A percentile compares a stretch with the other conserved stretches of the same genome.
Conservation (phyloP, 2,113 vertebrate genomes). For the Notothenia coriiceps region DNA sequence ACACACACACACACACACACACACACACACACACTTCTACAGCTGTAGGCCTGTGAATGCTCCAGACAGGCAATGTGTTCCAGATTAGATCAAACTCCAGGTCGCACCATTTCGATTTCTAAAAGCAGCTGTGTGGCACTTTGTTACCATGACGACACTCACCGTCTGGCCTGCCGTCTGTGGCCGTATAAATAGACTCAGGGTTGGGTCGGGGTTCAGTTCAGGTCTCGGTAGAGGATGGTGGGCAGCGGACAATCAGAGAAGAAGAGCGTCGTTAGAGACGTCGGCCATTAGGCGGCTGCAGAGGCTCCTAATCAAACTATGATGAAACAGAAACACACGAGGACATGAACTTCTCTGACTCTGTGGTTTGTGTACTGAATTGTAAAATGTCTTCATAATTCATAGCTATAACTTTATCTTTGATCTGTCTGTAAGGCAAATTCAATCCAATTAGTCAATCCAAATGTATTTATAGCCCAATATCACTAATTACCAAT, state of each 20-base stretch:
- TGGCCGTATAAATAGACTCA: conserved; percentile 63
- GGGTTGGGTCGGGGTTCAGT: conserved; percentile 33
- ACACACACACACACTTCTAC: not conserved
- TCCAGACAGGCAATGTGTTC: conserved; percentile 49
- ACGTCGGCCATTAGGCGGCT: not conserved
- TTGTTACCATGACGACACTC: conserved; percentile 79
- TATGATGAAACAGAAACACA: conserved; percentile 16
- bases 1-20: conserved; percentile 14
- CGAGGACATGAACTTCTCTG: not conserved
- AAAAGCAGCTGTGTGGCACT: conserved; percentile 65
- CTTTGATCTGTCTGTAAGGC: not conserved
- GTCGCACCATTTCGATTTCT: conserved; percentile 61
- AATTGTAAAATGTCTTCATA: not conserved
- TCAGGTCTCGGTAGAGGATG: conserved; percentile 51
- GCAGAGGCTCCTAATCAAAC: conserved; percentile 32
- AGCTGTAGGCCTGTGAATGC: conserved; percentile 9
- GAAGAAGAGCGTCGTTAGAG: conserved; percentile 36
- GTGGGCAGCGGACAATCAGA: conserved; percentile 33
- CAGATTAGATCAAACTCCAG: conserved; percentile 71
- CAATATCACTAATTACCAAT: no score
- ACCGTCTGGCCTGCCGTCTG: conserved; percentile 54
- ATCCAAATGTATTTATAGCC: no score
- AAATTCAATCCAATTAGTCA: no score
- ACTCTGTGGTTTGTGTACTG: not conserved
- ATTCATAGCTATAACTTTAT: not conserved